Conservation (phyloP, 1,140 invertebrate genomes). For the Drosophila kepulauana region DNA sequence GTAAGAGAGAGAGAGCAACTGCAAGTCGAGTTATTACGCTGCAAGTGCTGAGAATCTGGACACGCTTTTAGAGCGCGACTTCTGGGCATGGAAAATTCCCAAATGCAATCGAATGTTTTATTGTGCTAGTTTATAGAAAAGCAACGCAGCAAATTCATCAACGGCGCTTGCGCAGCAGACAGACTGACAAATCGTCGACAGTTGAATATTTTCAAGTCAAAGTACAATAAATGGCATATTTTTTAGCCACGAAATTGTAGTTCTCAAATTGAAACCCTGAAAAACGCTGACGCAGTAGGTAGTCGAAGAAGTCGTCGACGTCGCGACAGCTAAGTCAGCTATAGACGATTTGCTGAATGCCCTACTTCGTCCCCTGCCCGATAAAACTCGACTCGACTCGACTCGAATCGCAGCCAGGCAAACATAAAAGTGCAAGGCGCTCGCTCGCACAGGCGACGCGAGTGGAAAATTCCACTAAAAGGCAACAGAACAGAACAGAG, state of each 20-base stretch:
- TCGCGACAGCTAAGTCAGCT: background rate
- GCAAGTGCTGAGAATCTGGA: constrained; percentile 25
- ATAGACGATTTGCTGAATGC: constrained; percentile 29
- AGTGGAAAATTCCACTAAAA: constrained; percentile 71
- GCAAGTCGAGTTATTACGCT: constrained; percentile 10
- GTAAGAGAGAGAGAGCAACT: background rate
- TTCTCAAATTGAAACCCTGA: constrained; percentile 53
- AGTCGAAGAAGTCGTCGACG: constrained; percentile 28
- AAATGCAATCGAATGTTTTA: constrained; percentile 42
- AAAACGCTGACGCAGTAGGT: constrained; percentile 73
- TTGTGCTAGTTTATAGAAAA: constrained; percentile 36
- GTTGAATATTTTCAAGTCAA: constrained; percentile 19
- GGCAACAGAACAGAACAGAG: background rate
- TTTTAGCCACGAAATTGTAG: constrained; percentile 46
- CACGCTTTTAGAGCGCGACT: constrained; percentile 35
- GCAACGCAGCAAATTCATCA: constrained; percentile 36
- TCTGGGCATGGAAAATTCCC: constrained; percentile 45
- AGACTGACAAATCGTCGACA: background rate
- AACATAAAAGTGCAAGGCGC: constrained; percentile 56
- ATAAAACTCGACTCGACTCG: background rate
- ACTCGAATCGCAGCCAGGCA: constrained; percentile 41
- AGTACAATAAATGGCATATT: constrained; percentile 31
- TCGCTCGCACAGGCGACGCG: constrained; percentile 28
- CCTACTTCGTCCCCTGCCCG: constrained; percentile 36
- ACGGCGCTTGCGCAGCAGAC: constrained; percentile 45